Conservation (phyloP, 1,140 invertebrate species). For the Plodia interpunctella region DNA sequence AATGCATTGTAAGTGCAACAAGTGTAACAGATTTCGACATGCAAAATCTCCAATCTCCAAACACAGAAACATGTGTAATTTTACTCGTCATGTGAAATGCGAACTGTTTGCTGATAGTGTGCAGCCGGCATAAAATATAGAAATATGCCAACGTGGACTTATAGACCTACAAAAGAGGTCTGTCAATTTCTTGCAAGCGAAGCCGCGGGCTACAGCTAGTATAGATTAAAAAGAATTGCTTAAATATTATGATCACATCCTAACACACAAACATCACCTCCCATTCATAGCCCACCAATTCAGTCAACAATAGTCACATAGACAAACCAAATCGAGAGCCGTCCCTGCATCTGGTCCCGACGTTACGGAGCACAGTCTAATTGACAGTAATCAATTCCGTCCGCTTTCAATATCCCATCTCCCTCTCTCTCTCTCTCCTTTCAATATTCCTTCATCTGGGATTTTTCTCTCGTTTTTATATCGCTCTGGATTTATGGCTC, state of each 20-base stretch:
- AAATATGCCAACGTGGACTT: too few species aligned
- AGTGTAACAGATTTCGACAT: too few species aligned
- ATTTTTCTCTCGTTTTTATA: constrained; percentile 75
- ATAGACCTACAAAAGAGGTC: background rate
- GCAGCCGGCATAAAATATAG: too few species aligned
- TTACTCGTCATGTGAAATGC: too few species aligned
- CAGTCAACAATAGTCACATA: background rate
- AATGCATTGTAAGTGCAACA: too few species aligned
- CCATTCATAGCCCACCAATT: background rate
- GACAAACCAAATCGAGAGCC: background rate
- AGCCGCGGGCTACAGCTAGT: too few species aligned
- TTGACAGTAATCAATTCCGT: constrained; percentile 74
- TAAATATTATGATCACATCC: too few species aligned
- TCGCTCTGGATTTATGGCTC: constrained; percentile 75
- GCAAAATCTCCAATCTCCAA: too few species aligned
- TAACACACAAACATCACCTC: constrained; percentile 15
- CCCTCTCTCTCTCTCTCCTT: constrained; percentile 27
- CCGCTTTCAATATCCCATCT: constrained; percentile 75
- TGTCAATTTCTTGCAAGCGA: constrained; percentile 5
- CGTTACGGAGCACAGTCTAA: constrained; percentile 44
- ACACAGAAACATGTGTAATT: too few species aligned
- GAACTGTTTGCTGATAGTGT: too few species aligned
- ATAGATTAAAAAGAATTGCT: too few species aligned
- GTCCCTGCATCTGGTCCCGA: constrained; percentile 48
- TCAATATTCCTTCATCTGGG: constrained; percentile 76